phyloP scores from a whole-genome alignment of 2,888 invertebrate genomes.

The Bombylius major region DNA sequence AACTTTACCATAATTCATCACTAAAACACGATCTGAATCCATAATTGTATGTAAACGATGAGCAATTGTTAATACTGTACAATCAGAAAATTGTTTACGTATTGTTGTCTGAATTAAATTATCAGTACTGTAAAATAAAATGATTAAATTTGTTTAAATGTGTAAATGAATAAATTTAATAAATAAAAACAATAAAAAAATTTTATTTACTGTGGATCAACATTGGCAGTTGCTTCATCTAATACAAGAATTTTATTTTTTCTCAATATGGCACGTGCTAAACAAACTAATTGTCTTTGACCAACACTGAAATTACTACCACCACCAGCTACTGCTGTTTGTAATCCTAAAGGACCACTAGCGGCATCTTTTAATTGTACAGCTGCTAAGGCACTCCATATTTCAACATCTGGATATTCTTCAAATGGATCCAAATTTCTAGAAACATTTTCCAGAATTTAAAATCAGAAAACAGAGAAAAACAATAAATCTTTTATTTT shows the following conservation, averaged over 20 bases:
- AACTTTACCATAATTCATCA: conserved; percentile 62
- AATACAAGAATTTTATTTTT: conserved; percentile 63
- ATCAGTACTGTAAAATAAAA: conserved; percentile 43
- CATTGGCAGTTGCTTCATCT: conserved; percentile 54
- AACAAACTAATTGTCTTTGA: conserved; percentile 59
- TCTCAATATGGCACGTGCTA: conserved; percentile 68
- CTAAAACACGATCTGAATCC: conserved; percentile 72
- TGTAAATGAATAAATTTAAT: not conserved
- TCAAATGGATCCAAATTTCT: conserved; percentile 67
- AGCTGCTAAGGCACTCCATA: conserved; percentile 62
- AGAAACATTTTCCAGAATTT: conserved; percentile 23
- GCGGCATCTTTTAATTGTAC: conserved; percentile 49
- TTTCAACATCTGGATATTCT: conserved; percentile 50
- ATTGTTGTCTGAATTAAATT: conserved; percentile 67
- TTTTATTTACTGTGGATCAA: conserved; percentile 39
- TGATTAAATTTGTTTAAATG: not conserved
- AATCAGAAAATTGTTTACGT: conserved; percentile 54
- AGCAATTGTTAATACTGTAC: conserved; percentile 76
- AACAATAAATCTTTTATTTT: not conserved
- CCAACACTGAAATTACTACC: conserved; percentile 50
- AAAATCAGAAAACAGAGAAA: not conserved
- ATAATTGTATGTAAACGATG: conserved; percentile 82
- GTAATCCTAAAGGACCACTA: conserved; percentile 38
- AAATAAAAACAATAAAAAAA: not conserved
- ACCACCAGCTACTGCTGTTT: conserved; percentile 42